Percentiles rank a stretch among this genome's conserved stretches.
phyloP scores from a whole-genome alignment of 2,888 invertebrate genomes.

The Pediacus dermestoides region DNA sequence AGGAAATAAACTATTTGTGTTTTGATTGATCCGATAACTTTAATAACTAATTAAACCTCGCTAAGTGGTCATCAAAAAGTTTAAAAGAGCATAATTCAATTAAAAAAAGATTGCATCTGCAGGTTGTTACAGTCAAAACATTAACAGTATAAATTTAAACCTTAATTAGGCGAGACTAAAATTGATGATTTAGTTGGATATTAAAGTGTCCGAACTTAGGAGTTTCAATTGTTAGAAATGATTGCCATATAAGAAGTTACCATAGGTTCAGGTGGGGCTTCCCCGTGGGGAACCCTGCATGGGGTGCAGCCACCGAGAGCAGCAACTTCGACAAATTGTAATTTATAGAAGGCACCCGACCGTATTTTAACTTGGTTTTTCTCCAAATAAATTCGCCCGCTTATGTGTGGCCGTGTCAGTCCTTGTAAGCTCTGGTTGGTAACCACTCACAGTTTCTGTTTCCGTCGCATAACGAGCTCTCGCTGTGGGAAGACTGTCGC shows the following conservation, averaged over 20 bases:
- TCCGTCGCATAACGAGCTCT: constrained; percentile 18
- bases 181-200: constrained; percentile 44
- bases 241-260: constrained; percentile 19
- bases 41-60: too few species aligned
- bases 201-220: constrained; percentile 42
- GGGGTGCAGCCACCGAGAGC: constrained; percentile 45
- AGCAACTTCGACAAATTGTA: constrained; percentile 49
- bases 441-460: constrained; percentile 6
- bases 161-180: constrained; percentile 36
- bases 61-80: constrained; percentile 9
- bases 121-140: constrained; percentile 7
- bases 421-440: constrained; percentile 12
- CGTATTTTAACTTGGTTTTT: constrained; percentile 39
- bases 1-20: too few species aligned
- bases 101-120: constrained; percentile 9
- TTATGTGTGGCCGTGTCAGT: constrained; percentile 46
- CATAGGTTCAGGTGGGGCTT: constrained; percentile 38
- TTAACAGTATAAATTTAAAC: constrained; percentile 26
- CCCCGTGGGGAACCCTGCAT: constrained; percentile 44
- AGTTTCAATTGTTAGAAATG: constrained; percentile 40
- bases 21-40: too few species aligned
- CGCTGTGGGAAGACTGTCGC: constrained; percentile 18
- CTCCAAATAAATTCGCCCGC: constrained; percentile 44
- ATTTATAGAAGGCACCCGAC: constrained; percentile 44
- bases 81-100: constrained; percentile 13